Evolutionary conservation across 2,797 vertebrate genomes (phyloP).

Genomic region (Sebastes trivittatus): DNA sequence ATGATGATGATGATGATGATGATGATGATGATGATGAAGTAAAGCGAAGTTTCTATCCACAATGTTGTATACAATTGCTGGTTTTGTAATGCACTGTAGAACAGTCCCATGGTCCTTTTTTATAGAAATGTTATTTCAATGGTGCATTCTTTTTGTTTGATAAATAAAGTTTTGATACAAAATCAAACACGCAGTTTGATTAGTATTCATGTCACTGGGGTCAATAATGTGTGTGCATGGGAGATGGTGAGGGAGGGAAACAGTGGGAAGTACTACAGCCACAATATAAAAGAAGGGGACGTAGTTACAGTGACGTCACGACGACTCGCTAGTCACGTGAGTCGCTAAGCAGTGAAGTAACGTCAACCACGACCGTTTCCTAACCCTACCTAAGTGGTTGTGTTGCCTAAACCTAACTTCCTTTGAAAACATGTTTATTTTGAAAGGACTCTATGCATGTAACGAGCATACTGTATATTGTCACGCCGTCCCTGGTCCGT

Average conservation of each 20-base stretch:
- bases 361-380: no score
- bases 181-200: conserved; percentile 42
- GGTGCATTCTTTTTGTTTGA: conserved; percentile 95
- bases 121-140: conserved; percentile 97
- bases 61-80: conserved; percentile 91
- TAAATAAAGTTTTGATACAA: conserved; percentile 99
- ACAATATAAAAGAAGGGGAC: not conserved
- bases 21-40: conserved; percentile 71
- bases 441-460: no score
- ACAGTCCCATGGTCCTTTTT: conserved; percentile 93
- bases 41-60: conserved; percentile 87
- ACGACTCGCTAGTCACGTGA: no score
- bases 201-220: not conserved
- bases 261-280: not conserved
- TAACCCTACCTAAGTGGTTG: no score
- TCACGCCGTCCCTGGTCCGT: no score
- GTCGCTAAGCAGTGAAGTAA: no score
- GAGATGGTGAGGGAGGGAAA: not conserved
- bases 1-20: conserved; percentile 23
- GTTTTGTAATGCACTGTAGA: conserved; percentile 97
- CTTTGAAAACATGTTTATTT: no score
- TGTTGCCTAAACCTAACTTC: no score
- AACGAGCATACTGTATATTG: no score
- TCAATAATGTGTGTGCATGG: not conserved
- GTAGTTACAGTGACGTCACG: not conserved